A percentile compares a stretch with the other conserved stretches of the same genome.
Conservation (phyloP, 2,113 vertebrate species). For the Hypanus sabinus region DNA sequence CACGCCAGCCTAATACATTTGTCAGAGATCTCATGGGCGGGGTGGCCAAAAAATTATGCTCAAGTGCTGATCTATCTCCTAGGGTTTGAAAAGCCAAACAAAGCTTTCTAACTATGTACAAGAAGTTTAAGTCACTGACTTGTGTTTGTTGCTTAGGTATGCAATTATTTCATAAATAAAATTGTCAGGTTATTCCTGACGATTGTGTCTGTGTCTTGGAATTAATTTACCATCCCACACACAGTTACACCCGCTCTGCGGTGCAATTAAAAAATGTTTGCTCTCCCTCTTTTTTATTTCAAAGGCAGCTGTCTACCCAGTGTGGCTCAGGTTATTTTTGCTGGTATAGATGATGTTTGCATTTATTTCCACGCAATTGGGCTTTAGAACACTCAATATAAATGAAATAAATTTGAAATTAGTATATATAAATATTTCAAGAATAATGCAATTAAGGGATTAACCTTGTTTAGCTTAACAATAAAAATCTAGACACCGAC, state of each 20-base stretch:
- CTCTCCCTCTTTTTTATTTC: too few relatives aligned
- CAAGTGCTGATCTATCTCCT: conserved; percentile 42
- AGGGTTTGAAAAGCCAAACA: conserved; percentile 36
- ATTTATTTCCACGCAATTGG: too few relatives aligned
- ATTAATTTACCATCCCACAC: neutral
- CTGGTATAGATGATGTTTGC: too few relatives aligned
- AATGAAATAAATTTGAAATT: too few relatives aligned
- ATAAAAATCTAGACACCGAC: too few relatives aligned
- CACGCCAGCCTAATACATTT: conserved; percentile 38
- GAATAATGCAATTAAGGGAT: too few relatives aligned
- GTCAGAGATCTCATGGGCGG: conserved; percentile 40
- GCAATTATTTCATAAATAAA: conserved; percentile 25
- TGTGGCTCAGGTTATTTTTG: too few relatives aligned
- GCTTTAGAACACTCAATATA: too few relatives aligned
- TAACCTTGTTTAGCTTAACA: too few relatives aligned
- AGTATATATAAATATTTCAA: too few relatives aligned
- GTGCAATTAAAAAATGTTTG: too few relatives aligned
- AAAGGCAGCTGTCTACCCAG: too few relatives aligned
- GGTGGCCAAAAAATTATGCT: conserved; percentile 47
- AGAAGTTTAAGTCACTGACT: neutral
- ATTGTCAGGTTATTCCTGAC: neutral
- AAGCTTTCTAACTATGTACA: neutral
- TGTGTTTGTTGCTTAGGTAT: neutral
- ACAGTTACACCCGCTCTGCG: neutral
- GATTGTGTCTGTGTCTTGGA: neutral